Base-by-base conservation (phyloP, 2,113 vertebrate species). In the Anguilla rostrata region DNA sequence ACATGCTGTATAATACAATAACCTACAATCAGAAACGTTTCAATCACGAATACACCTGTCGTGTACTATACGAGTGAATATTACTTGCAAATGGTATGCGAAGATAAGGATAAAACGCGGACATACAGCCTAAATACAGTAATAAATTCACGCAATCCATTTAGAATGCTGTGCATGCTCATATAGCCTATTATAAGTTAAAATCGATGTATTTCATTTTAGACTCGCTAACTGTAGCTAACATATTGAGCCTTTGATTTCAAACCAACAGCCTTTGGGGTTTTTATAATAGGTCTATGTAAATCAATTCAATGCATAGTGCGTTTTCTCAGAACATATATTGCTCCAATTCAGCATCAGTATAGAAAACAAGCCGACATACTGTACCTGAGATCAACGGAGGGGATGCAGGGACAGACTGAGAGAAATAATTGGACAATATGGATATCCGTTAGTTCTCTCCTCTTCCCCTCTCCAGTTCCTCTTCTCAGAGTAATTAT, bases 361-460 rank as follows among this genome's bases (percentile, higher is more conserved):
- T 41, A 84, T 9, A 22, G 75, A 85, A 49, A 85, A 85, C 84
- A 78, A 43, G 75, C 46, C 75, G 22, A 49, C 39, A 85, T 79
- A 85, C 84, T 80, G 75, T 75, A 85, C 84, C 84, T 85, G 84
- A 85, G 84, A 85, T 80, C n/a, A 53, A 80, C 49, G 75, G 75
- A 79, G 71, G 84, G 34, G 75, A 49, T 57, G 49, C 46, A 85
- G 75, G 84, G 84, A 57, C 53, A 79, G 84, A 85, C 84, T 85
- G 84, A 85, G 84, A 85, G 71, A 85, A 85, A 79, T 49, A 85
- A 75, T 79, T 75, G 84, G 84, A 80, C 75, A 29, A 79, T 85
- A 81, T 34, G 71, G n/a, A 75, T 60, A 81, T 81, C 85, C 78
- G n/a, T 78, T 60, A 81, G 57, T 81, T 60, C 78, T 81, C 85